phyloP scores from a whole-genome alignment of 2,113 vertebrate species.

The Lipophrys pholis region DNA sequence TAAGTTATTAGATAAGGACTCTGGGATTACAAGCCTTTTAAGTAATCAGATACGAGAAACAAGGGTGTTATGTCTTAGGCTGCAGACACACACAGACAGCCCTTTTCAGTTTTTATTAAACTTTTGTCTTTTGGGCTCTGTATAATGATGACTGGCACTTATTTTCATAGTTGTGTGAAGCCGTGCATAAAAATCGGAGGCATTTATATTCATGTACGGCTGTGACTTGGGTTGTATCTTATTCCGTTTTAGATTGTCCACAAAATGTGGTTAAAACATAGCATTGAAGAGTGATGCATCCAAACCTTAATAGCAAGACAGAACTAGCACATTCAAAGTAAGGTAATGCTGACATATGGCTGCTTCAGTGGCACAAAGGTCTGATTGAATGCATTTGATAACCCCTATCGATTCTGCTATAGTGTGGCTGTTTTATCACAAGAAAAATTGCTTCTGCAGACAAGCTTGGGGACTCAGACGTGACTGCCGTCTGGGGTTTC shows the following conservation, averaged over 20 bases:
- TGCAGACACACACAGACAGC: no score
- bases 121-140: no score
- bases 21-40: no score
- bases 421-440: conserved; percentile 67
- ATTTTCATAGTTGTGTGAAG: no score
- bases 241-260: neutral
- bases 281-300: conserved; percentile 2
- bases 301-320: conserved; percentile 29
- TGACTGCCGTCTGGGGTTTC: conserved; percentile 47
- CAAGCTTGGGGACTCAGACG: conserved; percentile 42
- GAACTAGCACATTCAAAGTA: conserved; percentile 39
- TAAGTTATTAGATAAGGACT: no score
- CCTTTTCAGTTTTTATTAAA: no score
- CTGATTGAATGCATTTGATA: conserved; percentile 71
- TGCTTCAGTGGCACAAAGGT: conserved; percentile 57
- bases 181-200: no score
- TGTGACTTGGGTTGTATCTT: no score
- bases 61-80: no score
- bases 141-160: no score
- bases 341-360: conserved; percentile 43
- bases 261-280: neutral
- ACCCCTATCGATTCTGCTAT: conserved; percentile 68
- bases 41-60: no score
- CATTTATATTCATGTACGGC: no score
- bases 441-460: conserved; percentile 71